A percentile compares a stretch with the other conserved stretches of the same genome.
These are phyloP conservation scores for Microcebus jonahi DNA, from an alignment of 2,113 vertebrate species.

Conservation along the genomic window DNA sequence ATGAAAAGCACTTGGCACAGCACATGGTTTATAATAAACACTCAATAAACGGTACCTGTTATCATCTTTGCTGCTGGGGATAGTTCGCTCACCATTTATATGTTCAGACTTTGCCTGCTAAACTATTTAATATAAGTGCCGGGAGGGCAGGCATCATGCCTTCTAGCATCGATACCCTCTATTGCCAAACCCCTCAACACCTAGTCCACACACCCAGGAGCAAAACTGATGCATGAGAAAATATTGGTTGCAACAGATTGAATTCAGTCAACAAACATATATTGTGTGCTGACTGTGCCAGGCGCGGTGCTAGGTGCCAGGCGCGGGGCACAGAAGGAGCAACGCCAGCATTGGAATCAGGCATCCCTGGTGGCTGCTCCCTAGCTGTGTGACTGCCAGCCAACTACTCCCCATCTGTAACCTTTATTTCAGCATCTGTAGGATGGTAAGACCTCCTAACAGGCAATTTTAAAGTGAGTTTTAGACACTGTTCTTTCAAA, in stretches of 20 bases:
- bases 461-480: not conserved
- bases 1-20: slow-evolving; percentile 42
- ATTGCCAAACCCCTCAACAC: not conserved
- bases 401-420: not conserved
- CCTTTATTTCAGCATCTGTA: not conserved
- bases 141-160: not conserved
- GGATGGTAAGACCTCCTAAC: not conserved
- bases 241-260: not conserved
- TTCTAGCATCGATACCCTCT: not conserved
- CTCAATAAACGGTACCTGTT: slow-evolving; percentile 46
- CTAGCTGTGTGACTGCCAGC: not conserved
- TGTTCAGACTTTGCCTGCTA: not conserved
- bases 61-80: not conserved
- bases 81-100: not conserved
- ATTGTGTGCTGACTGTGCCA: not conserved
- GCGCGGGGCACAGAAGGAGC: not conserved
- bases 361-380: not conserved
- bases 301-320: not conserved
- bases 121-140: not conserved
- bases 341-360: not conserved
- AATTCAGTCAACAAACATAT: not conserved
- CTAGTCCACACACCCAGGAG: not conserved
- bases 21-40: slow-evolving; percentile 42
- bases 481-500: not conserved
- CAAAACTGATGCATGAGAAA: not conserved